These are phyloP conservation scores for Capreolus pygargus DNA, from an alignment of 2,113 vertebrate genomes.

Conservation along the genomic window DNA sequence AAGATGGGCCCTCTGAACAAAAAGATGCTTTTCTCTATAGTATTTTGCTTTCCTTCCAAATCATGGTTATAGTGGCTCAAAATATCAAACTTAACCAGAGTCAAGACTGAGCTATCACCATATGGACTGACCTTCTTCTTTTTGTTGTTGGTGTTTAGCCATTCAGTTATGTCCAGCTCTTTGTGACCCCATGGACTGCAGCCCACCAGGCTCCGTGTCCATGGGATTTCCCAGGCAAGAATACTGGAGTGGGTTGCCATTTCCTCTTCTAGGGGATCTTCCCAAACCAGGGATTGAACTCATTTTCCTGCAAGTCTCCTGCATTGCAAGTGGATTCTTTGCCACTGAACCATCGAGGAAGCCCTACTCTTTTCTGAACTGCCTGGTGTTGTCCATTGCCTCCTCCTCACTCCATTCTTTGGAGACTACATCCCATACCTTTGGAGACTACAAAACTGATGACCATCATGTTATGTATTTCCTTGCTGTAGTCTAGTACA, in stretches of 20 bases:
- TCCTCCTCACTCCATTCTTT: background rate
- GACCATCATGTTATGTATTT: background rate
- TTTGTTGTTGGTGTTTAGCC: background rate
- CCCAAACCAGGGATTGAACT: background rate
- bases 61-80: background rate
- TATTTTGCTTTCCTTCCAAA: slow-evolving; percentile 2
- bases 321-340: background rate
- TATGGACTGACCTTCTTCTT: background rate
- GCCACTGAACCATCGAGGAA: background rate
- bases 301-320: background rate
- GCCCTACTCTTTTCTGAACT: background rate
- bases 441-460: background rate
- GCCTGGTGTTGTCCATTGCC: background rate
- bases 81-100: background rate
- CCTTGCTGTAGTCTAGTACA: background rate
- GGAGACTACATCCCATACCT: background rate
- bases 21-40: background rate
- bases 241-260: background rate
- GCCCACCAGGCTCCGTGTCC: background rate
- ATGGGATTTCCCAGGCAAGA: background rate
- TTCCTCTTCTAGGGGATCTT: background rate
- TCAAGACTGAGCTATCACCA: background rate
- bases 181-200: background rate
- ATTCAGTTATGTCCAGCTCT: background rate
- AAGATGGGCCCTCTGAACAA: background rate